Conservation (phyloP, 2,888 invertebrate genomes). For the Acleris emargana region DNA sequence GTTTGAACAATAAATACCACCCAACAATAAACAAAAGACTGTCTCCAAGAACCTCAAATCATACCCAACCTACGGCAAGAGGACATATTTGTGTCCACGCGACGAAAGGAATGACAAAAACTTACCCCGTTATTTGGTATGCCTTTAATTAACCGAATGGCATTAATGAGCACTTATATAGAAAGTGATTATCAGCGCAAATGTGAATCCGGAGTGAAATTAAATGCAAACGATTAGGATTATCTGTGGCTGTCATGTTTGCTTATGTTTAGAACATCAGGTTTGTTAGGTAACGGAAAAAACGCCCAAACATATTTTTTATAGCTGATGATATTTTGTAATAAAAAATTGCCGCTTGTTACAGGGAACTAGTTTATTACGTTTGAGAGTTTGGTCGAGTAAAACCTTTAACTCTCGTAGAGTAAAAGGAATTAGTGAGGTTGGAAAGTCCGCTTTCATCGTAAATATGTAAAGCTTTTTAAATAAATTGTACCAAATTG, state of each 20-base stretch:
- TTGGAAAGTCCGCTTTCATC: conserved; percentile 32
- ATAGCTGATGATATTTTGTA: no score
- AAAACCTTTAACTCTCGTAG: conserved; percentile 1
- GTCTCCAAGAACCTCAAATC: neutral
- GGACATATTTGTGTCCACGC: conserved; percentile 17
- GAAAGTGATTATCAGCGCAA: conserved; percentile 26
- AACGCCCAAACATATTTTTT: no score
- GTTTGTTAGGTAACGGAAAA: neutral
- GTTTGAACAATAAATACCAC: neutral
- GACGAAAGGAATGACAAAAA: conserved; percentile 15
- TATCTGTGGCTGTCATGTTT: conserved; percentile 1
- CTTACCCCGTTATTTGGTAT: conserved; percentile 22
- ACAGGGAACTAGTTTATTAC: neutral
- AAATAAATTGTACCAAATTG: conserved; percentile 32
- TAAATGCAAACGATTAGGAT: conserved; percentile 9
- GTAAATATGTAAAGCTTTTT: conserved; percentile 22
- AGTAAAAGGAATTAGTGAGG: conserved; percentile 12
- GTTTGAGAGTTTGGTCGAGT: neutral
- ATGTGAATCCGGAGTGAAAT: conserved; percentile 21
- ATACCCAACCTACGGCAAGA: neutral
- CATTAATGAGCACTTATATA: conserved; percentile 30
- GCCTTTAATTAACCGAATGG: conserved; percentile 17
- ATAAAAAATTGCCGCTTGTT: no score
- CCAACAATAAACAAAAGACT: neutral
- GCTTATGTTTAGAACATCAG: neutral